Conservation (phyloP, 1,140 invertebrate species). For the Pectinophora gossypiella region DNA sequence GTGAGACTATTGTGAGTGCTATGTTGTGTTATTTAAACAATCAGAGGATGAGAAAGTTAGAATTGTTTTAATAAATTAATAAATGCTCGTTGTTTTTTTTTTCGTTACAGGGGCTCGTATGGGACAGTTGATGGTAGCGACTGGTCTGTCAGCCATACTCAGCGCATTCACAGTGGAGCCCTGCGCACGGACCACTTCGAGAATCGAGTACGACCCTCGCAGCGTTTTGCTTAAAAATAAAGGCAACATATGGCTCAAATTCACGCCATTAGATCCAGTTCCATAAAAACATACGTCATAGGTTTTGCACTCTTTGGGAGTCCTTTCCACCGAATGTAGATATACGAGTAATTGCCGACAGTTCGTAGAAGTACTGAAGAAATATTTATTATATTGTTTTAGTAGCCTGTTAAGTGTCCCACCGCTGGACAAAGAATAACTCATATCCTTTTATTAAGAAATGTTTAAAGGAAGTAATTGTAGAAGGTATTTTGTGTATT, state of each 20-base stretch:
- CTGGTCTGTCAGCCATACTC: conserved; percentile 44
- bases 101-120: conserved; percentile 53
- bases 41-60: conserved; percentile 5
- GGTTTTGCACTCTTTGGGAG: too few species aligned
- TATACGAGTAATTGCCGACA: too few species aligned
- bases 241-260: conserved; percentile 59
- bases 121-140: conserved; percentile 47
- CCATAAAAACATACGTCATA: too few species aligned
- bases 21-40: conserved; percentile 14
- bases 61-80: neutral
- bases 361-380: too few species aligned
- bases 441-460: too few species aligned
- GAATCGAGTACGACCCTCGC: conserved; percentile 53
- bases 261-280: conserved; percentile 19
- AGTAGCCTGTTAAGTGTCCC: too few species aligned
- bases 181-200: conserved; percentile 45
- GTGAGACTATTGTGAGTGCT: neutral
- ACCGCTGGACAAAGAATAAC: too few species aligned
- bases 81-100: too few species aligned
- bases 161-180: conserved; percentile 44
- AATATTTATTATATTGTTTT: too few species aligned
- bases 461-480: too few species aligned
- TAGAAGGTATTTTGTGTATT: too few species aligned
- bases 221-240: conserved; percentile 69
- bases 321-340: too few species aligned